phyloP scores from a whole-genome alignment of 2,888 invertebrate genomes.

The Philhelius pedissequus region DNA sequence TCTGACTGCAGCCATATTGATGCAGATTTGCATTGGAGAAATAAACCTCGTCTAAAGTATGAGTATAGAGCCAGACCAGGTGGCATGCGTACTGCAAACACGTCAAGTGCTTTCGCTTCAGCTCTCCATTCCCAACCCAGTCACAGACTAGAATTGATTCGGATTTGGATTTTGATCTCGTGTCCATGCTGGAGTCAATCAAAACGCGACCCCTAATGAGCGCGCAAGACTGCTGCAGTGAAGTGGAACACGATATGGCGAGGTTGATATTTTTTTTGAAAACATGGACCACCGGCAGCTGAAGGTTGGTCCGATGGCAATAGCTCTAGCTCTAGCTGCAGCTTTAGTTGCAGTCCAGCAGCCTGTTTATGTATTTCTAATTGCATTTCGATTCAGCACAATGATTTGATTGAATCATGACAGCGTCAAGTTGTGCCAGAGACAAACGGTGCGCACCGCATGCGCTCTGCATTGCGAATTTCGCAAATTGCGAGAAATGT shows the following conservation, averaged over 20 bases:
- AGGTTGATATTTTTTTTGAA: constrained; percentile 5
- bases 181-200: constrained; percentile 64
- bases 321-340: not conserved
- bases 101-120: constrained; percentile 61
- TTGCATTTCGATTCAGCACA: constrained; percentile 56
- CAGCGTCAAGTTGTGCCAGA: constrained; percentile 49
- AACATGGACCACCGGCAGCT: constrained; percentile 50
- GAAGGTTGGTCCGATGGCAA: constrained; percentile 34
- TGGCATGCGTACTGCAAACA: constrained; percentile 38
- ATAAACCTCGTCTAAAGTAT: not conserved
- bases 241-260: constrained; percentile 15
- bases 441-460: not conserved
- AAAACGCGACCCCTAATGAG: constrained; percentile 65
- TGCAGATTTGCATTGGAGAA: not conserved
- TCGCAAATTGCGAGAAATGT: constrained; percentile 65
- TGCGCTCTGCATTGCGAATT: constrained; percentile 55
- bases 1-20: constrained; percentile 16
- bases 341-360: not conserved
- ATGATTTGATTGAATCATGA: constrained; percentile 62
- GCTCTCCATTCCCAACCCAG: constrained; percentile 7
- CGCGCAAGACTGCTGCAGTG: constrained; percentile 21
- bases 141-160: constrained; percentile 32
- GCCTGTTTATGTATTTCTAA: constrained; percentile 54
- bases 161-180: constrained; percentile 55
- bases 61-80: constrained; percentile 28